These are phyloP conservation scores for Drosophila ohnishii DNA, from an alignment of 1,140 invertebrate genomes.

Conservation along the genomic window DNA sequence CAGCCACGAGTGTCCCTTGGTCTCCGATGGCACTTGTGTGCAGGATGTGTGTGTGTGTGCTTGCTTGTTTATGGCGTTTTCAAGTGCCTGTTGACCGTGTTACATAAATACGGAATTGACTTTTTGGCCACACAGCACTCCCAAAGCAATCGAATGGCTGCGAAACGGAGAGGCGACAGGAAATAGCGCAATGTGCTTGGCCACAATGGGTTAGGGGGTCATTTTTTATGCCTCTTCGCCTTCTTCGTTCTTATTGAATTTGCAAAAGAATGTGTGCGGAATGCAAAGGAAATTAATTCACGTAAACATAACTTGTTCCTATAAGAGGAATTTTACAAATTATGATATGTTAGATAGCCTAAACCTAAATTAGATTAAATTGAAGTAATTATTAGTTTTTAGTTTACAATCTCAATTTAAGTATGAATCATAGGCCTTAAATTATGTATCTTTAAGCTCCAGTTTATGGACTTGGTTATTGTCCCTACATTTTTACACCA, in stretches of 20 bases:
- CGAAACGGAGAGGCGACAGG: constrained; percentile 7
- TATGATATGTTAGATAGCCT: neutral
- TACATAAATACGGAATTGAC: constrained; percentile 79
- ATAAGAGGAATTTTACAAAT: neutral
- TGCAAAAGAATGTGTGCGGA: neutral
- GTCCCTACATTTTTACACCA: neutral
- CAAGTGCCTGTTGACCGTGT: constrained; percentile 72
- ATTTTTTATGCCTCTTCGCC: constrained; percentile 2
- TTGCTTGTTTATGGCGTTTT: constrained; percentile 70
- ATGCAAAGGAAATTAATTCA: neutral
- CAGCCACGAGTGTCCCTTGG: constrained; percentile 37
- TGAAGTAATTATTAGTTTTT: neutral
- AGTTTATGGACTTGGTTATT: neutral
- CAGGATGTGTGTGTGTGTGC: constrained; percentile 46
- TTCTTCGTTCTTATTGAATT: neutral
- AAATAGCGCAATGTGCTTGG: constrained; percentile 10
- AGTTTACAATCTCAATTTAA: neutral
- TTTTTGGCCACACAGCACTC: constrained; percentile 56
- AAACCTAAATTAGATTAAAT: neutral
- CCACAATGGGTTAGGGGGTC: constrained; percentile 16
- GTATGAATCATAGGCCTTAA: neutral
- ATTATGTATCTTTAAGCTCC: neutral
- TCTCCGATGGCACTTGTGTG: constrained; percentile 32
- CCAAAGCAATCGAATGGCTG: constrained; percentile 63
- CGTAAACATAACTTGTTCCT: neutral